Evolutionary conservation across 2,888 invertebrate genomes (phyloP).

Genomic region (Ormia ochracea): DNA sequence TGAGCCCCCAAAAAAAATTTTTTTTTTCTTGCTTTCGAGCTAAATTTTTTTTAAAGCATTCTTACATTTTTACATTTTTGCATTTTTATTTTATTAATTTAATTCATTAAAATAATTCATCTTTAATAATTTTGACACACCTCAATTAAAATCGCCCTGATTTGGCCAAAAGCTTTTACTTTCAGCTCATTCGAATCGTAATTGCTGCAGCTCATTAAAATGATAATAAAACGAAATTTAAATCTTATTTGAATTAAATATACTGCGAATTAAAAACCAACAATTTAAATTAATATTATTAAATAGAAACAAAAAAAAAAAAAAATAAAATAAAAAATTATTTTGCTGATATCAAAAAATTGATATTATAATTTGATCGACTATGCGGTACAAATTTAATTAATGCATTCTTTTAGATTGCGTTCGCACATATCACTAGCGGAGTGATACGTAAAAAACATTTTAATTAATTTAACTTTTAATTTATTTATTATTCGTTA

Average conservation of each 20-base stretch:
- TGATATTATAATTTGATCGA: constrained; percentile 7
- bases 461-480: neutral
- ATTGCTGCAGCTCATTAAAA: neutral
- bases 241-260: constrained; percentile 31
- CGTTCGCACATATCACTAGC: neutral
- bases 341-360: neutral
- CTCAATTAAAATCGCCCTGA: too few relatives aligned
- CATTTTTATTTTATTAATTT: too few relatives aligned
- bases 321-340: too few relatives aligned
- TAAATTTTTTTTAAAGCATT: too few relatives aligned
- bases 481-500: too few relatives aligned
- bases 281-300: neutral
- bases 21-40: too few relatives aligned
- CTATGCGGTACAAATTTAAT: neutral
- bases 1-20: too few relatives aligned
- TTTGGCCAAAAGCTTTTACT: neutral
- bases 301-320: too few relatives aligned
- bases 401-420: neutral
- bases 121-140: too few relatives aligned
- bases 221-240: constrained; percentile 6
- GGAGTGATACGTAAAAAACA: neutral
- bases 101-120: too few relatives aligned
- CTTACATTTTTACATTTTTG: too few relatives aligned
- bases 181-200: neutral
- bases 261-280: neutral